These are phyloP conservation scores for Andrena flavipes DNA, from an alignment of 2,888 invertebrate species.

Conservation along the genomic window DNA sequence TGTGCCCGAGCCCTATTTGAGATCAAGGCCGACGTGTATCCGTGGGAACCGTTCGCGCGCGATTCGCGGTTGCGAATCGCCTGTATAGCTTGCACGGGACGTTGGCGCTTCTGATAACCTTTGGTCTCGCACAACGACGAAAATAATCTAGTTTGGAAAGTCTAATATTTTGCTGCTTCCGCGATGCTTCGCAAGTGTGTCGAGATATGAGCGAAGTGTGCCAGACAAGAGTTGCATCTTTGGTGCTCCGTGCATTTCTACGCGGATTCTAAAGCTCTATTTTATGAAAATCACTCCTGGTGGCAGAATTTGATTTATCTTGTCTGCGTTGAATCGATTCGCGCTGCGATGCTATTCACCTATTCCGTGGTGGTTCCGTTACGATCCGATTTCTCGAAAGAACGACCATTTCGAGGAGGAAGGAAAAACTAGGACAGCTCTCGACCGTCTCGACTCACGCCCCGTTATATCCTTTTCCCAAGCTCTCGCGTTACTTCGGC, in stretches of 20 bases:
- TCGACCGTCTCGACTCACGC: neutral
- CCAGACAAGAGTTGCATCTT: conserved; percentile 1
- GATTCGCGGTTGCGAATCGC: conserved; percentile 28
- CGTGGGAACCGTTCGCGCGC: conserved; percentile 69
- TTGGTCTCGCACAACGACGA: neutral
- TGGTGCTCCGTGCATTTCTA: neutral
- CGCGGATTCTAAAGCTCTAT: too few species aligned
- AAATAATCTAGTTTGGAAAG: conserved; percentile 24
- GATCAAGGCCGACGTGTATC: conserved; percentile 75
- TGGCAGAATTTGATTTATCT: too few species aligned
- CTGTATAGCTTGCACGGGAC: neutral
- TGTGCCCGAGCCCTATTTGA: conserved; percentile 36
- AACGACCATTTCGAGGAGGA: conserved; percentile 24
- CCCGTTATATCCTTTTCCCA: conserved; percentile 47
- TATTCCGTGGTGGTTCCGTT: neutral
- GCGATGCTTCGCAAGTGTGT: neutral
- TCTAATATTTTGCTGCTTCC: neutral
- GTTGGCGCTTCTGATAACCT: conserved; percentile 20
- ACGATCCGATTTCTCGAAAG: conserved; percentile 39
- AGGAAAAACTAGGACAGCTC: conserved; percentile 39
- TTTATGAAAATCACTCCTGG: too few species aligned
- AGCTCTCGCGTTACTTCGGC: conserved; percentile 64
- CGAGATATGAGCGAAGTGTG: conserved; percentile 11
- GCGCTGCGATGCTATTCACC: neutral
- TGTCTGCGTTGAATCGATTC: neutral